phyloP scores from a whole-genome alignment of 2,888 invertebrate genomes.

The Conomelus anceps region DNA sequence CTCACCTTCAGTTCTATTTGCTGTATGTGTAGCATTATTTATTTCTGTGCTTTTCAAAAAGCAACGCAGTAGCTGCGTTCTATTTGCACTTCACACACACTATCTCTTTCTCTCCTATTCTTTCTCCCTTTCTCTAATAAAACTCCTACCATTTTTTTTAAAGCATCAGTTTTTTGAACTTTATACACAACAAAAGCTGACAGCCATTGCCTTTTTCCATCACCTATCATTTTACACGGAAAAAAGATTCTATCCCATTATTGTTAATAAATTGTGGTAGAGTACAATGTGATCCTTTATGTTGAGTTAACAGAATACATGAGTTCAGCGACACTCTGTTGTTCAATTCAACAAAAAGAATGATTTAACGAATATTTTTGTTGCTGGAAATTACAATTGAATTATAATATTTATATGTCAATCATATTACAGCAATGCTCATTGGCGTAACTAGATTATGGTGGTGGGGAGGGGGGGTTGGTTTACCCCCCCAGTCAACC shows the following conservation, averaged over 20 bases:
- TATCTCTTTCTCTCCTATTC: background rate
- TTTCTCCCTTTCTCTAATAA: background rate
- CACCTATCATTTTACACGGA: background rate
- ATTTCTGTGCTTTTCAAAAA: too few relatives aligned
- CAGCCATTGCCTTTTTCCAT: background rate
- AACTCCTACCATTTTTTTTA: background rate
- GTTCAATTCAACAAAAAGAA: background rate
- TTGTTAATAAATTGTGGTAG: background rate
- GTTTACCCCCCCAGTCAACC: too few relatives aligned
- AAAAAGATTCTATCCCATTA: background rate
- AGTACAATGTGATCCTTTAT: background rate
- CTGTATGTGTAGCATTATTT: too few relatives aligned
- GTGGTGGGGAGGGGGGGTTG: too few relatives aligned
- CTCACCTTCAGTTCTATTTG: too few relatives aligned
- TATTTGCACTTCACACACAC: too few relatives aligned
- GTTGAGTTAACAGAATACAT: background rate
- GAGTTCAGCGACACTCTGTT: background rate
- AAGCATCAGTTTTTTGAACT: background rate
- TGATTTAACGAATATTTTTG: background rate
- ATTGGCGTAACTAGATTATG: too few relatives aligned
- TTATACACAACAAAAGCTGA: background rate
- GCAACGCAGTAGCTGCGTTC: too few relatives aligned
- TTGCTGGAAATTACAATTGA: background rate
- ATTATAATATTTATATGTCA: too few relatives aligned
- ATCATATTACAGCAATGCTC: too few relatives aligned